phyloP scores from a whole-genome alignment of 2,113 vertebrate genomes.

The Ammospiza nelsoni region DNA sequence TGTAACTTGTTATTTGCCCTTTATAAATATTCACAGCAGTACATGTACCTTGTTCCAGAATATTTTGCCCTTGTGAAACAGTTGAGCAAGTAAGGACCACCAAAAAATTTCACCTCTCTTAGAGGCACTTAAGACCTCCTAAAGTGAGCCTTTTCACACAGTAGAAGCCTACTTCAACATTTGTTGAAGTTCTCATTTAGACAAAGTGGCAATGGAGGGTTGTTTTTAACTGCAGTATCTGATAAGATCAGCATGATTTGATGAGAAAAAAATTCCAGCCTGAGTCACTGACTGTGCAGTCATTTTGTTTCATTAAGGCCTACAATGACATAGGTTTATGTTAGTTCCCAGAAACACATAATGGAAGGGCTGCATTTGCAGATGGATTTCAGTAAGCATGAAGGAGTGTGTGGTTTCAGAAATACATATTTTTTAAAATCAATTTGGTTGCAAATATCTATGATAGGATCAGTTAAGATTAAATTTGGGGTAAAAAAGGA shows the following conservation, averaged over 20 bases:
- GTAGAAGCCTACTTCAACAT: not conserved
- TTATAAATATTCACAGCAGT: not conserved
- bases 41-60: not conserved
- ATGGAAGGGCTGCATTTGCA: not conserved
- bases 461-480: not conserved
- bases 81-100: not conserved
- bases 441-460: not conserved
- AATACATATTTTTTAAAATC: not conserved
- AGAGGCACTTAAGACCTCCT: not conserved
- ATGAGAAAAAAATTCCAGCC: not conserved
- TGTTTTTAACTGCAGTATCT: not conserved
- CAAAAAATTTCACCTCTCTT: not conserved
- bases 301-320: not conserved
- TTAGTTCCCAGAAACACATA: not conserved
- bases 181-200: not conserved
- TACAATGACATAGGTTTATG: not conserved
- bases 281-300: not conserved
- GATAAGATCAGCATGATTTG: not conserved
- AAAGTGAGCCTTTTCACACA: not conserved
- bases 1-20: not conserved
- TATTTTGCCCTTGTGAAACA: not conserved
- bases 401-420: not conserved
- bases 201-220: not conserved
- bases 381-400: not conserved
- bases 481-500: not conserved